These are phyloP conservation scores for Agrochola macilenta DNA, from an alignment of 2,888 invertebrate species.

Conservation along the genomic window DNA sequence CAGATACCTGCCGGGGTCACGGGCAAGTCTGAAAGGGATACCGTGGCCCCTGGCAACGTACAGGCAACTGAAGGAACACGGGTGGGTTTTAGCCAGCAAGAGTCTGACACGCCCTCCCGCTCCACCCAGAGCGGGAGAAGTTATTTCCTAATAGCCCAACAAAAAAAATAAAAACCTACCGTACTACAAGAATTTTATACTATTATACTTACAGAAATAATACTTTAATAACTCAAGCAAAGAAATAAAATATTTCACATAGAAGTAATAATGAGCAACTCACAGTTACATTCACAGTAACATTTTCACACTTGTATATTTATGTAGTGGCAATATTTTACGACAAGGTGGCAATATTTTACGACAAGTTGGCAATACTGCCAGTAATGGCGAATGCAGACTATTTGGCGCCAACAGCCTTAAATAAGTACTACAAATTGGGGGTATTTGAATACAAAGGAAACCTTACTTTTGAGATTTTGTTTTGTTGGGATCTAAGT, in stretches of 20 bases:
- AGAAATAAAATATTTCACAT: background rate
- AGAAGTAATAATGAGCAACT: slow-evolving; percentile 12
- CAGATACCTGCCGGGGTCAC: too few relatives aligned
- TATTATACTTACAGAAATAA: background rate
- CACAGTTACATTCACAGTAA: slow-evolving; percentile 16
- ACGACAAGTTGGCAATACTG: slow-evolving; percentile 53
- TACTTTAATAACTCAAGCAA: background rate
- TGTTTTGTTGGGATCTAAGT: background rate
- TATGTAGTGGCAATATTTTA: slow-evolving; percentile 50
- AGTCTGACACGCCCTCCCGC: too few relatives aligned
- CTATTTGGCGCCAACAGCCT: slow-evolving; percentile 40
- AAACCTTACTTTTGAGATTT: background rate
- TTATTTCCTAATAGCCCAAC: too few relatives aligned
- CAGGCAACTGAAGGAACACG: too few relatives aligned
- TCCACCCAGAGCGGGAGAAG: too few relatives aligned
- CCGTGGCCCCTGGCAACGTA: too few relatives aligned
- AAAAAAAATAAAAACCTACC: too few relatives aligned
- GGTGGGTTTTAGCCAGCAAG: too few relatives aligned
- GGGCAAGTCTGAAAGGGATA: too few relatives aligned
- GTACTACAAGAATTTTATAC: too few relatives aligned
- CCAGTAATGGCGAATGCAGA: slow-evolving; percentile 40
- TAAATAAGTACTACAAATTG: slow-evolving; percentile 24
- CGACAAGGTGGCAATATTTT: slow-evolving; percentile 50
- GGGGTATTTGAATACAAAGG: slow-evolving; percentile 31
- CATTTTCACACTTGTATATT: slow-evolving; percentile 36